phyloP scores from a whole-genome alignment of 2,888 invertebrate species.

The Tinea pellionella region DNA sequence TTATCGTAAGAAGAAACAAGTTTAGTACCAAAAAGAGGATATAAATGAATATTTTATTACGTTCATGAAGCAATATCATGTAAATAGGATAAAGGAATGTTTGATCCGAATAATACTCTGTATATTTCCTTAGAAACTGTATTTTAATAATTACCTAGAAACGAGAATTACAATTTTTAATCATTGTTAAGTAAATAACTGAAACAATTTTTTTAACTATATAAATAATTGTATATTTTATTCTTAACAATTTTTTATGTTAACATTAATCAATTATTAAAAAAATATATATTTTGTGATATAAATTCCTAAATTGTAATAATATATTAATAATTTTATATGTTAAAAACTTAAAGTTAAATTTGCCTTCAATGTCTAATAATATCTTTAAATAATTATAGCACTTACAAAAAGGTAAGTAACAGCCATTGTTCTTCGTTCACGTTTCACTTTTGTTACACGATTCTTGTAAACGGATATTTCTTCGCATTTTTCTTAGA shows the following conservation, averaged over 20 bases:
- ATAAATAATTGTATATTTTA: too few species aligned
- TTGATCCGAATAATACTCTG: not conserved
- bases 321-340: too few species aligned
- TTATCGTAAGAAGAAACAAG: constrained; percentile 3
- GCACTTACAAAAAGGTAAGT: not conserved
- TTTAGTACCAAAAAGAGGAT: not conserved
- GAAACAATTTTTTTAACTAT: too few species aligned
- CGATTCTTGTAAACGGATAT: not conserved
- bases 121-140: not conserved
- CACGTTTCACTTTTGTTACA: not conserved
- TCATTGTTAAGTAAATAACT: too few species aligned
- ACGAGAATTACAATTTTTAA: not conserved
- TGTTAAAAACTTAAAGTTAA: too few species aligned
- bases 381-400: too few species aligned
- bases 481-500: not conserved
- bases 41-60: constrained; percentile 6
- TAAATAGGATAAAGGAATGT: constrained; percentile 2
- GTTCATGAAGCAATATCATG: constrained; percentile 5
- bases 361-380: too few species aligned
- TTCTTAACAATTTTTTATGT: too few species aligned
- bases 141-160: not conserved
- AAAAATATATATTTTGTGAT: too few species aligned
- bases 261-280: too few species aligned
- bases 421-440: not conserved
- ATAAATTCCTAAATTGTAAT: too few species aligned